These are phyloP conservation scores for Apodemus speciosus DNA, from an alignment of 2,113 vertebrate genomes.

Conservation along the genomic window DNA sequence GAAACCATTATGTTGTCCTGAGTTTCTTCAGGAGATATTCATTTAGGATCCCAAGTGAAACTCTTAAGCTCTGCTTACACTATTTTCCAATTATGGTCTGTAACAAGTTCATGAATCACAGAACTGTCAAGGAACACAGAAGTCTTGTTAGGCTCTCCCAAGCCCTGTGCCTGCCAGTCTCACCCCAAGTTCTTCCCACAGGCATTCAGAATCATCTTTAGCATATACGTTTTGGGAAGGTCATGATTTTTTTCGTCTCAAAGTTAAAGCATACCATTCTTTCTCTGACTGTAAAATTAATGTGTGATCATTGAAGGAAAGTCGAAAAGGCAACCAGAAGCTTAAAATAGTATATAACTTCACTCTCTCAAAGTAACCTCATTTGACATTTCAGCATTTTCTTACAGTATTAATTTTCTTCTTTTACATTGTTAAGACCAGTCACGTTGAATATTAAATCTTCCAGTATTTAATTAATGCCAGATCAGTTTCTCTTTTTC, in stretches of 20 bases:
- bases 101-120: constrained; percentile 50
- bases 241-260: constrained; percentile 59
- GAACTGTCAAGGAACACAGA: constrained; percentile 59
- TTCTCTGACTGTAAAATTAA: constrained; percentile 62
- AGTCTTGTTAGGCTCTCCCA: constrained; percentile 53
- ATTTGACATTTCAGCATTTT: not conserved
- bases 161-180: constrained; percentile 57
- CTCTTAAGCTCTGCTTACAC: not conserved
- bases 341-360: constrained; percentile 43
- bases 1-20: not conserved
- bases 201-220: constrained; percentile 68
- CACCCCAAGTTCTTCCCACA: constrained; percentile 57
- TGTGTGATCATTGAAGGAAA: constrained; percentile 35
- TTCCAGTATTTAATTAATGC: constrained; percentile 38
- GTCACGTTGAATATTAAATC: not conserved
- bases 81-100: constrained; percentile 6
- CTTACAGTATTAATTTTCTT: constrained; percentile 15
- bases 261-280: constrained; percentile 54
- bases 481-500: not conserved
- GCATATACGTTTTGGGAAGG: constrained; percentile 58
- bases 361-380: not conserved
- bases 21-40: constrained; percentile 16
- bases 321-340: constrained; percentile 41
- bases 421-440: not conserved
- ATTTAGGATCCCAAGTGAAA: not conserved